These are phyloP conservation scores for Oreortyx pictus DNA, from an alignment of 2,797 vertebrate genomes.

Conservation along the genomic window DNA sequence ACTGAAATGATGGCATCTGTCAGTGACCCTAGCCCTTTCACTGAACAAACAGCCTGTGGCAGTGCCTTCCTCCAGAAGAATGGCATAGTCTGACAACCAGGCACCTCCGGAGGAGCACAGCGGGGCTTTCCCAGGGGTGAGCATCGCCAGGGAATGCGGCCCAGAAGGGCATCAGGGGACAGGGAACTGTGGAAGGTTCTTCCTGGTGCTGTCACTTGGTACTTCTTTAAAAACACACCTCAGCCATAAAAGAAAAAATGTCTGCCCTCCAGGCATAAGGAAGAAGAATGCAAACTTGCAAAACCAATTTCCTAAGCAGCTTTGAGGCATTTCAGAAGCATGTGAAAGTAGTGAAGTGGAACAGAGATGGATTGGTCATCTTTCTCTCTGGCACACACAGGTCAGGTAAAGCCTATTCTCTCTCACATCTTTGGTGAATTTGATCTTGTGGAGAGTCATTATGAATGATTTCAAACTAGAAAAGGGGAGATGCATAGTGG, in stretches of 20 bases:
- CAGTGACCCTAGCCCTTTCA: slow-evolving; percentile 67
- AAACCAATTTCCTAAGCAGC: neutral
- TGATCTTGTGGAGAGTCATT: neutral
- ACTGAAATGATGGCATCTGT: slow-evolving; percentile 49
- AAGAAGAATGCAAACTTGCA: neutral
- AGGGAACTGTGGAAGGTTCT: neutral
- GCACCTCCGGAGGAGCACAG: neutral
- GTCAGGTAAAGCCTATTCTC: neutral
- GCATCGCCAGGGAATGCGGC: neutral
- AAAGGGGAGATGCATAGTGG: no score
- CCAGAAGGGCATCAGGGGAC: neutral
- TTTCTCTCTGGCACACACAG: neutral
- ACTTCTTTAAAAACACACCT: neutral
- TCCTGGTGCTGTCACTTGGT: neutral
- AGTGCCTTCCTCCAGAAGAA: slow-evolving; percentile 24
- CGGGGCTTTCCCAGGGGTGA: slow-evolving; percentile 16
- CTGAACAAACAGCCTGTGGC: slow-evolving; percentile 43
- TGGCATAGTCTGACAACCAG: slow-evolving; percentile 14
- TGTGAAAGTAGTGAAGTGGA: neutral
- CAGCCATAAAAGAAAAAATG: neutral
- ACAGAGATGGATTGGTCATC: neutral
- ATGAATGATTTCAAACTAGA: no score
- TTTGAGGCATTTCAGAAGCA: neutral
- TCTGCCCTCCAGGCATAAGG: neutral
- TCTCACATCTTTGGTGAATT: neutral